Evolutionary conservation across 2,888 invertebrate species (phyloP), one percentile per base, ranked within the genome.

Genomic region (Drosophila stalkeri): DNA sequence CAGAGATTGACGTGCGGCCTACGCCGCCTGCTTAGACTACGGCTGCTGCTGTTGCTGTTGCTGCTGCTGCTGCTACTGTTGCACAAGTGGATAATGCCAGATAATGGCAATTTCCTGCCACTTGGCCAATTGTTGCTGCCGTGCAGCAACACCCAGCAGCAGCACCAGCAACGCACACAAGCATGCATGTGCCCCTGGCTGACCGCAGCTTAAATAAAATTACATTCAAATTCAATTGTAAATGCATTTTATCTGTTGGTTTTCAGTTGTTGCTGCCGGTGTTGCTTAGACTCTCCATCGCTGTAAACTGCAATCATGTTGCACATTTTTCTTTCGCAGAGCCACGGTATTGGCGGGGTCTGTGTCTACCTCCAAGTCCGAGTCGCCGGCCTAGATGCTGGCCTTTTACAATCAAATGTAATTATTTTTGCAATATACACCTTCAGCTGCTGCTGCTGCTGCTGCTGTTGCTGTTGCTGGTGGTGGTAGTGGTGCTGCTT

Each of bases 221-320:
- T 90, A 91, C 91, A 90, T 86, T 91, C 91, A 90, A 90, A 90
- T 90, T 90, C 91, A 91, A 90, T 90, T 90, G 92, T 90, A 90
- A 90, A 90, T 90, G 91, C 91, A 91, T 90, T 90, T 90, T 90
- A 90, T 91, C 91, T 91, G 91, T 89, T 90, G 91, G 81, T 90
- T 89, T 89, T 86, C 59, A 78, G 77, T 70, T 75, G 64, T 62
- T 79, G 64, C 60, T 74, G 77, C 62, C 68, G 68, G 68, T 69
- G 68, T 69, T 69, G 72, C 51, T 72, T 54, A 72, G 59, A 76
- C 64, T 76, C 76, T 76, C 33, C 65, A 76, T 64, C 78, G 77
- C 77, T 86, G 90, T 86, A 86, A 91, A 84, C 90, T 81, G 86
- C 92, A 92, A 92, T 91, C 91, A 91, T 91, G 91, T 91, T 91